Base-by-base conservation (phyloP, 2,797 vertebrate genomes). In the Catostomus latipinnis region DNA sequence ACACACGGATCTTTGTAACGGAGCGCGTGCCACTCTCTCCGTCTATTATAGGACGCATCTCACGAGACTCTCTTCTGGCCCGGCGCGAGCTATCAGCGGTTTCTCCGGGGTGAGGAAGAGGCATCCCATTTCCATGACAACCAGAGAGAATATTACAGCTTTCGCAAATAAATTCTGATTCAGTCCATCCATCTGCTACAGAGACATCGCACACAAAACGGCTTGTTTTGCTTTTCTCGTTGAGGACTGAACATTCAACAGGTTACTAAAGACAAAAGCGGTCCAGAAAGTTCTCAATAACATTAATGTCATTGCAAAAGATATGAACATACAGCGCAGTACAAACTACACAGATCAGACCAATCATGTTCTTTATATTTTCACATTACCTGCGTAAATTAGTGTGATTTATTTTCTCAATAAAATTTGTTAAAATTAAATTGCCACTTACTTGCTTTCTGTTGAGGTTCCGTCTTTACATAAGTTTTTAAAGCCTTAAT, bases 381-480 rank as follows among this genome's bases (percentile, higher is more conserved):
- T 34, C 18, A n/a, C 8, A 1, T 43, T 45, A 13, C n/a, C 4
- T n/a, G 16, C 34, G 48, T 16, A 49, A 8, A 49, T 1, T 34
- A 34, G 16, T 14, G 8, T 61, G 13, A 5, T 6, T 53, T 61
- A 0, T 34, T 34, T 34, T 34, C 34, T 52, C 53, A 43, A 16
- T 61, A 18, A 78, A 72, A 43, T 7, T 4, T 34, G 34, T 34
- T 18, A 11, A 56, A 67, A 69, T 53, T 74, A 71, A 46, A 81
- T 34, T 74, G 91, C 54, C 13, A 98, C 97, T 92, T 96, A 98
- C 97, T 96, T 93, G 94, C 92, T 92, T 95, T 95, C 97, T 95
- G 96, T 97, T 92, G 93, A 90, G 96, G 95, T 97, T 99, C 97
- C 96, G 97, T 99, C 95, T 98, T 99, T 97, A 97, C 95, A 96